Percentiles rank a stretch among this genome's conserved stretches.
These are phyloP conservation scores for Pogonognathellus flavescens DNA, from an alignment of 1,140 invertebrate species.

Conservation along the genomic window DNA sequence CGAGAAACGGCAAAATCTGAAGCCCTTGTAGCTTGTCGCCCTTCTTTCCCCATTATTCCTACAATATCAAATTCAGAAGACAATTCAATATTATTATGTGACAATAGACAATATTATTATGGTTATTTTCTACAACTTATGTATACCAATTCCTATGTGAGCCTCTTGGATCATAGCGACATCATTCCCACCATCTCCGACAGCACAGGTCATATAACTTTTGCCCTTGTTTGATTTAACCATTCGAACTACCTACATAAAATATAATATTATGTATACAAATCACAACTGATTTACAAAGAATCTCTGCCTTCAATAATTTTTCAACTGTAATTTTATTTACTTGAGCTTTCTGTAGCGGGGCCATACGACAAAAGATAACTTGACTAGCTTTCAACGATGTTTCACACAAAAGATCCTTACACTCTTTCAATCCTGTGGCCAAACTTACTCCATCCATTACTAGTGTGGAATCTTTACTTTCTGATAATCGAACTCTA, in stretches of 20 bases:
- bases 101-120: too few relatives aligned
- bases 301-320: too few relatives aligned
- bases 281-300: too few relatives aligned
- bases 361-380: conserved; percentile 84
- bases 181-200: conserved; percentile 86
- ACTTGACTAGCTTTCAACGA: conserved; percentile 77
- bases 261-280: not conserved
- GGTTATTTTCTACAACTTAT: conserved; percentile 28
- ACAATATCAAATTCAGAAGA: conserved; percentile 16
- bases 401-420: conserved; percentile 74
- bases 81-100: too few relatives aligned
- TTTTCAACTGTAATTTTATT: too few relatives aligned
- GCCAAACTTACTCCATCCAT: conserved; percentile 73
- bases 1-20: conserved; percentile 74
- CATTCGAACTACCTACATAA: conserved; percentile 71
- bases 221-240: conserved; percentile 75
- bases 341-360: conserved; percentile 83
- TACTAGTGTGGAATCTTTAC: conserved; percentile 68
- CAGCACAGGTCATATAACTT: conserved; percentile 79
- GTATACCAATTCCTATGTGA: conserved; percentile 66
- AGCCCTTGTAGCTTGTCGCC: conserved; percentile 82
- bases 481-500: not conserved
- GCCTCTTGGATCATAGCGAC: conserved; percentile 80
- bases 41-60: conserved; percentile 83
- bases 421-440: conserved; percentile 71